Conservation (phyloP, 2,888 invertebrate genomes). For the Drosophila picticornis region DNA sequence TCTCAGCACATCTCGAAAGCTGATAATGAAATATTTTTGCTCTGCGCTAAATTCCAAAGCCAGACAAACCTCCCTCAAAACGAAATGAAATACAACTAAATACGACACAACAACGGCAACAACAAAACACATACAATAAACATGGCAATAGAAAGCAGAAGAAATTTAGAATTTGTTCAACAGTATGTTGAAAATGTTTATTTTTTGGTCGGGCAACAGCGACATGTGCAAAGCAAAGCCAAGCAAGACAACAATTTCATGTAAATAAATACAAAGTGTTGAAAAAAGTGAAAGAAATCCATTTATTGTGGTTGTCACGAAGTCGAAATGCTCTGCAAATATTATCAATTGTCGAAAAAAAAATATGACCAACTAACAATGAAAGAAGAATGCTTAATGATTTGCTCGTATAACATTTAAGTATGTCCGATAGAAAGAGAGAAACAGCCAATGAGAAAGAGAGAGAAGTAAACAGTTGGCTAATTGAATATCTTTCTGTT, state of each 20-base stretch:
- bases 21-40: slow-evolving; percentile 58
- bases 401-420: neutral
- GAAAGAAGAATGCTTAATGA: neutral
- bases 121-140: neutral
- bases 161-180: slow-evolving; percentile 53
- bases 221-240: slow-evolving; percentile 23
- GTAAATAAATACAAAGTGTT: slow-evolving; percentile 34
- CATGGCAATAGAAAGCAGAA: neutral
- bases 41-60: slow-evolving; percentile 33
- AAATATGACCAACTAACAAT: neutral
- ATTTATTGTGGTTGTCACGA: neutral
- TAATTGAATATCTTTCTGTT: neutral
- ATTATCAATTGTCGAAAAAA: neutral
- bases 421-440: neutral
- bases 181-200: slow-evolving; percentile 53
- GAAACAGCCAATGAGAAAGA: neutral
- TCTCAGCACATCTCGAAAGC: slow-evolving; percentile 17
- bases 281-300: slow-evolving; percentile 8
- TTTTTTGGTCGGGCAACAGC: slow-evolving; percentile 19
- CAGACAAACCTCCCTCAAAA: slow-evolving; percentile 8
- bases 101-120: neutral
- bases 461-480: neutral
- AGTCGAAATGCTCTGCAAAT: neutral
- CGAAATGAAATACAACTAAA: slow-evolving; percentile 15
- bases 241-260: slow-evolving; percentile 36